These are phyloP conservation scores for Boulengeromyrus knoepffleri DNA, from an alignment of 2,113 vertebrate genomes.

Conservation along the genomic window DNA sequence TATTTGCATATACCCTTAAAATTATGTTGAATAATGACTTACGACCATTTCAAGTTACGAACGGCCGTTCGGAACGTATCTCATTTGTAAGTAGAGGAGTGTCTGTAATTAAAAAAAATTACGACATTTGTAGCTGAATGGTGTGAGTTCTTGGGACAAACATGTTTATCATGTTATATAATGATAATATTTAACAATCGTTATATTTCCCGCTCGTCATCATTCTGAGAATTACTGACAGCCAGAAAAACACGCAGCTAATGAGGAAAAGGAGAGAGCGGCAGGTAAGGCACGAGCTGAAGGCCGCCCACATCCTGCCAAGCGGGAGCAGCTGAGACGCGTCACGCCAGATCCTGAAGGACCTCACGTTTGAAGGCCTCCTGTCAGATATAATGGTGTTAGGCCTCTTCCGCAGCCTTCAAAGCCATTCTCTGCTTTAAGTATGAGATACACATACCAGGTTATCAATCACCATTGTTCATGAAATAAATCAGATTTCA, in stretches of 20 bases:
- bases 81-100: too few relatives aligned
- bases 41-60: too few relatives aligned
- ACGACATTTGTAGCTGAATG: not conserved
- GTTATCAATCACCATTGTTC: not conserved
- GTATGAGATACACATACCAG: not conserved
- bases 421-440: not conserved
- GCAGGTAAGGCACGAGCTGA: not conserved
- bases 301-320: not conserved
- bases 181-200: not conserved
- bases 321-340: not conserved
- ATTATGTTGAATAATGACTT: too few relatives aligned
- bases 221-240: not conserved
- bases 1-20: too few relatives aligned
- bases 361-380: not conserved
- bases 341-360: not conserved
- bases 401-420: not conserved
- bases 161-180: not conserved
- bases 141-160: not conserved
- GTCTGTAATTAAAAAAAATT: not conserved
- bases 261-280: not conserved
- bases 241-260: not conserved
- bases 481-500: not conserved
- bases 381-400: not conserved
- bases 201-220: not conserved
- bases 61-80: too few relatives aligned